Evolutionary conservation across 2,888 invertebrate genomes (phyloP), one percentile per base, ranked within the genome.

Genomic region (Lydus trimaculatus): DNA sequence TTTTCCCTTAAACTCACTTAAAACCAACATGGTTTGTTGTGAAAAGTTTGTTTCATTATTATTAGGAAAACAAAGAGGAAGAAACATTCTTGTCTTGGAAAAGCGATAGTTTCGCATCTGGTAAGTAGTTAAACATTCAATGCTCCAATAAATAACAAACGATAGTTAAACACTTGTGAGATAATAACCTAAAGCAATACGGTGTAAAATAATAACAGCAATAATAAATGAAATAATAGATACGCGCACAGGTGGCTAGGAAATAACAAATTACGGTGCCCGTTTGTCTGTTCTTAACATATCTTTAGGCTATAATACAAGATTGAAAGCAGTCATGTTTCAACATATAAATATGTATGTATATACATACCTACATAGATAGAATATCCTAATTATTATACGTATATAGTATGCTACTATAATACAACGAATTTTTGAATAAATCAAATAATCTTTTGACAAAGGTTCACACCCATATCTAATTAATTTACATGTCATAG

Each of bases 231-330:
- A 66, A 69, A 69, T 66, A 66, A 66, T 66, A 64, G 69, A 66
- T 69, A 69, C 28, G 66, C 64, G 66, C 69, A 66, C 69, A 69
- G 69, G 69, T 69, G 69, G 69, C 43, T 61, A 66, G 39, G 66
- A 48, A 69, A 69, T 64, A 66, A 69, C 69, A 69, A 69, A 69
- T 69, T 69, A 66, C 61, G 69, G 69, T 66, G 69, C 63, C 69
- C 66, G 69, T 69, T 69, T 69, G 69, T 69, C 69, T 69, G 69
- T 66, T 66, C 64, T 20, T 69, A 61, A 61, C 63, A 64, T 48
- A 52, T 56, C 69, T 61, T 56, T 39, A 61, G 64, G 69, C 69
- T 31, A 56, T 61, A n/a, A 31, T 15, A 65, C 61, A 65, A 43
- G 43, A 43, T 43, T 68, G 64, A 68, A 68, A 68, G 65, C 61